Percentiles rank a stretch among this genome's conserved stretches.
Conservation (phyloP, 2,113 vertebrate genomes). For the Sprattus sprattus region DNA sequence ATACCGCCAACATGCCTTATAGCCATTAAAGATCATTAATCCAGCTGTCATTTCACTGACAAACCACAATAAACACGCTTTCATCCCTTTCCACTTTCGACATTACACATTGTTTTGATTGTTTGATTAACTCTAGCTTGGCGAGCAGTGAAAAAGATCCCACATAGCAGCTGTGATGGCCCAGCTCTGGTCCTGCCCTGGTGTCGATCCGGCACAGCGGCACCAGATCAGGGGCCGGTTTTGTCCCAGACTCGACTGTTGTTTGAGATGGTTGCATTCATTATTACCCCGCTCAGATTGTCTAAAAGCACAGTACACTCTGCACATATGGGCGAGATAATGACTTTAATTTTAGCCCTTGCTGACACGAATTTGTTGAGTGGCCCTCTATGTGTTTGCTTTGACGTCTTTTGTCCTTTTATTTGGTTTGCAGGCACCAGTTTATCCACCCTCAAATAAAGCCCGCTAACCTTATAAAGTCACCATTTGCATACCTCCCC, state of each 20-base stretch:
- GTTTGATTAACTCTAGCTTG: neutral
- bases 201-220: neutral
- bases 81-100: neutral
- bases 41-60: neutral
- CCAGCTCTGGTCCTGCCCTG: neutral
- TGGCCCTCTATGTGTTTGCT: conserved; percentile 16
- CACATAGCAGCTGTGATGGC: neutral
- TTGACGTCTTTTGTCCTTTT: conserved; percentile 23
- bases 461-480: conserved; percentile 31
- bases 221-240: neutral
- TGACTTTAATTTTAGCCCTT: neutral
- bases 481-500: conserved; percentile 18
- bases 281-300: neutral
- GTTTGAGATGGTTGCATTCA: neutral
- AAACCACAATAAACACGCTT: neutral
- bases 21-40: neutral
- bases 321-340: neutral
- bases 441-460: conserved; percentile 22
- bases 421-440: conserved; percentile 20
- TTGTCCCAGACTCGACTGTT: neutral
- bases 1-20: neutral
- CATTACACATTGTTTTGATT: neutral
- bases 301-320: neutral
- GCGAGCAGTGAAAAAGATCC: neutral
- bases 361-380: neutral